Evolutionary conservation across 2,797 vertebrate genomes (phyloP).

Genomic region (Eurystomus glaucurus): DNA sequence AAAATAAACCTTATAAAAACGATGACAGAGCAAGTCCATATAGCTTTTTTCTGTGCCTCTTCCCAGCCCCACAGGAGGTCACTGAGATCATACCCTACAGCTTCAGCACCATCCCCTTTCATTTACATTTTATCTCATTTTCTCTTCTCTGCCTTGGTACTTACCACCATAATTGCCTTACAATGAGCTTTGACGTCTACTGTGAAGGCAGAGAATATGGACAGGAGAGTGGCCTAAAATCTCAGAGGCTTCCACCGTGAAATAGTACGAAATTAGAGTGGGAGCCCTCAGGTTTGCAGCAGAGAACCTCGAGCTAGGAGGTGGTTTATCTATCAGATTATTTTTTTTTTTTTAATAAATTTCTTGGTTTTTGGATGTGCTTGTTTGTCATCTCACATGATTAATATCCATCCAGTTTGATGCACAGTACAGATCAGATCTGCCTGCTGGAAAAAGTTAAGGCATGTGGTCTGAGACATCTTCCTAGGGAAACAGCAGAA

Average conservation of each 20-base stretch:
- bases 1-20: neutral
- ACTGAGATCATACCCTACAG: neutral
- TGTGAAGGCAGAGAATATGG: neutral
- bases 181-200: conserved; percentile 45
- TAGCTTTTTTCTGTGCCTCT: neutral
- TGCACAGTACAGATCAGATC: neutral
- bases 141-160: neutral
- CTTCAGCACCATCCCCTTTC: conserved; percentile 17
- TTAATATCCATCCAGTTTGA: neutral
- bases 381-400: neutral
- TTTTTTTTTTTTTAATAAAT: neutral
- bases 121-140: conserved; percentile 58
- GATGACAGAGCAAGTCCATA: neutral
- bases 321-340: neutral
- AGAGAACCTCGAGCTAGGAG: neutral
- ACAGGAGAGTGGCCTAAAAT: neutral
- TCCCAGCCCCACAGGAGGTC: neutral
- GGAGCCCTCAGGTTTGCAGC: neutral
- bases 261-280: neutral
- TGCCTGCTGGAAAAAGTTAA: conserved; percentile 7
- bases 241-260: neutral
- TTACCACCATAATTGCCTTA: conserved; percentile 35
- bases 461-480: neutral
- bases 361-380: neutral
- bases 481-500: neutral